phyloP scores from a whole-genome alignment of 2,888 invertebrate species.

The Drosophila villosipedis region DNA sequence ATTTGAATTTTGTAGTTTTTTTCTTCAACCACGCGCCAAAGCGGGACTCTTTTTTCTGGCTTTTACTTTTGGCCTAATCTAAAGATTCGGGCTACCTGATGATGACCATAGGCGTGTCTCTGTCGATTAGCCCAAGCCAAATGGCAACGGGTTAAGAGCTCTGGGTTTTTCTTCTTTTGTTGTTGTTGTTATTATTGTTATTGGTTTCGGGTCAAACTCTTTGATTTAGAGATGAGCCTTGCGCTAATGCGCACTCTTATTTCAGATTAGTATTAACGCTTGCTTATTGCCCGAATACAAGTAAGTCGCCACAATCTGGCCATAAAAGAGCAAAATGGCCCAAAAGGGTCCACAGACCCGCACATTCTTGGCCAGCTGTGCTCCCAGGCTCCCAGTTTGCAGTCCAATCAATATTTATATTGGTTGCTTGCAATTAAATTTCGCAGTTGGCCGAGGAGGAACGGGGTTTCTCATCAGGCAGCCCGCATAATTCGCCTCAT shows the following conservation, averaged over 20 bases:
- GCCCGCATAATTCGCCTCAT: slow-evolving; percentile 33
- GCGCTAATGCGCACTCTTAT: slow-evolving; percentile 25
- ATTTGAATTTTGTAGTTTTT: slow-evolving; percentile 43
- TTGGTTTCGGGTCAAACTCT: not conserved
- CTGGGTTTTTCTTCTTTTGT: not conserved
- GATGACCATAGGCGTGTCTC: slow-evolving; percentile 35
- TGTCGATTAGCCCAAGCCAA: slow-evolving; percentile 33
- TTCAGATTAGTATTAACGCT: slow-evolving; percentile 51
- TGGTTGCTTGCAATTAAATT: slow-evolving; percentile 22
- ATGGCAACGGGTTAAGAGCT: slow-evolving; percentile 32
- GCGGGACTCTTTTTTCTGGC: slow-evolving; percentile 17
- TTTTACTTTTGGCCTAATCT: slow-evolving; percentile 36
- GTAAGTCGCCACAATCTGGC: slow-evolving; percentile 15
- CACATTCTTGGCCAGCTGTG: slow-evolving; percentile 45
- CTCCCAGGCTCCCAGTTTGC: not conserved
- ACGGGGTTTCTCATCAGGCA: slow-evolving; percentile 10
- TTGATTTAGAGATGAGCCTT: slow-evolving; percentile 15
- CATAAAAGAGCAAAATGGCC: slow-evolving; percentile 13
- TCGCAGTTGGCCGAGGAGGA: not conserved
- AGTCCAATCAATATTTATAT: slow-evolving; percentile 43
- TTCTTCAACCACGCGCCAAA: slow-evolving; percentile 30
- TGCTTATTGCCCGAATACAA: slow-evolving; percentile 17
- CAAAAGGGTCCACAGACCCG: slow-evolving; percentile 35
- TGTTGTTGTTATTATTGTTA: not conserved
- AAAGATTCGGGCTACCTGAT: slow-evolving; percentile 41